Evolutionary conservation across 1,140 invertebrate species (phyloP).

Genomic region (Drosophila pandora): DNA sequence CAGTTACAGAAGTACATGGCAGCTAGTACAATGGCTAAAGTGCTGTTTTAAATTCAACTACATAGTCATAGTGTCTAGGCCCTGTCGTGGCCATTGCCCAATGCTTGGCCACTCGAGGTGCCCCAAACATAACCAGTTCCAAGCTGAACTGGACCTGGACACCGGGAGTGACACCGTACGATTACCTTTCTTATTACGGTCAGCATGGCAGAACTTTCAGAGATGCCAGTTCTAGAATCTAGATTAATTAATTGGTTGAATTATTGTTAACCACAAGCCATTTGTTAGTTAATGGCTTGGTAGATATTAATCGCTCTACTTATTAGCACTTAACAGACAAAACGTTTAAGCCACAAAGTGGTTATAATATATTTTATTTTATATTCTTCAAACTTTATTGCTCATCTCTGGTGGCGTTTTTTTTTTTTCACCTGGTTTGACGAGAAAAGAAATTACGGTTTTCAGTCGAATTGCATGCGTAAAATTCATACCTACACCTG

Average conservation of each 20-base stretch:
- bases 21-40: neutral
- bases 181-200: constrained; percentile 67
- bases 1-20: constrained; percentile 5
- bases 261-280: neutral
- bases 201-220: constrained; percentile 15
- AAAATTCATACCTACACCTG: constrained; percentile 37
- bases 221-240: constrained; percentile 26
- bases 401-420: constrained; percentile 39
- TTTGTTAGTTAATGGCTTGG: neutral
- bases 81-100: constrained; percentile 48
- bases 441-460: constrained; percentile 42
- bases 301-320: neutral
- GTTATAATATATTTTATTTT: neutral
- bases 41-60: constrained; percentile 18
- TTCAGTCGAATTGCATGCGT: constrained; percentile 74
- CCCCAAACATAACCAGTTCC: constrained; percentile 55
- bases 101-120: constrained; percentile 12
- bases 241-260: neutral
- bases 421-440: constrained; percentile 53
- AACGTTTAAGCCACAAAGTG: neutral
- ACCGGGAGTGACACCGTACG: constrained; percentile 64
- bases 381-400: neutral
- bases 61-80: neutral
- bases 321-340: neutral
- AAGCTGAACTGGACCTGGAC: constrained; percentile 37